Conservation (phyloP, 1,140 invertebrate genomes). For the Rhagoletis pomonella region DNA sequence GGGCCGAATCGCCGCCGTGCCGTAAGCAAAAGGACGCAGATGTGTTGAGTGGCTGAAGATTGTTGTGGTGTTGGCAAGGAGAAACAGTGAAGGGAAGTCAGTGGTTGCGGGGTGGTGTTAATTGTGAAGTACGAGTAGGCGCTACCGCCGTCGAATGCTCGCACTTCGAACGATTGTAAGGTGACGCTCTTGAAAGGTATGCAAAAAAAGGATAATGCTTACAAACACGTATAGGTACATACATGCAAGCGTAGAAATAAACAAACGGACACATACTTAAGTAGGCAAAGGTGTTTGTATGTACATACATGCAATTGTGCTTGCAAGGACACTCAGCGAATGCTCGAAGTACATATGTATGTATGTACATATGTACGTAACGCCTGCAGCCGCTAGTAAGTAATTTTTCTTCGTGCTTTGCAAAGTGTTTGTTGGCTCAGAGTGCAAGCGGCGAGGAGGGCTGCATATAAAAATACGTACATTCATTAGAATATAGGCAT, state of each 20-base stretch:
- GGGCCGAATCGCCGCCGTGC: background rate
- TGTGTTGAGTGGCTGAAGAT: conserved; percentile 33
- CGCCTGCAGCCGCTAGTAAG: conserved; percentile 1
- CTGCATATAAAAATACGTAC: background rate
- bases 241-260: background rate
- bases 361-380: background rate
- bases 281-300: background rate
- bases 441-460: background rate
- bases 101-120: conserved; percentile 18
- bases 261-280: background rate
- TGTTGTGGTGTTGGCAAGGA: conserved; percentile 27
- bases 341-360: background rate
- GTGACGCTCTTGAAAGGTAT: conserved; percentile 39
- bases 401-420: background rate
- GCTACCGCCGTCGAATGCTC: background rate
- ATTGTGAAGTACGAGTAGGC: background rate
- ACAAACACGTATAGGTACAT: background rate
- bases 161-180: background rate
- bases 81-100: background rate
- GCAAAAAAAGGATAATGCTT: conserved; percentile 40
- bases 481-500: background rate
- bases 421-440: background rate
- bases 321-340: background rate
- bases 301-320: background rate
- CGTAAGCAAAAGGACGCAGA: conserved; percentile 29